phyloP scores from a whole-genome alignment of 2,797 vertebrate species.

The Nasua narica region DNA sequence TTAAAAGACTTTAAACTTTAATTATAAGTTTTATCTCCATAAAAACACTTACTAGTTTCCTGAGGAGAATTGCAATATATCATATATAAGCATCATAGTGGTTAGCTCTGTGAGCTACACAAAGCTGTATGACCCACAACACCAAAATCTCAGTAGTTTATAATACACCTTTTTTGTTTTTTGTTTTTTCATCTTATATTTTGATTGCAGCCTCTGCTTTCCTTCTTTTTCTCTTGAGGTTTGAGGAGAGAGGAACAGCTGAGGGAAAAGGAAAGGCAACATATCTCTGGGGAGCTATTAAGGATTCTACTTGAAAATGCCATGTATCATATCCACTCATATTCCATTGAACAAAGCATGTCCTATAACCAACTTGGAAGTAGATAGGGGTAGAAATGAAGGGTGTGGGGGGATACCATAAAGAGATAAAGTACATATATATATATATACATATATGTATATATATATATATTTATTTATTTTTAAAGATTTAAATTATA shows the following conservation, averaged over 20 bases:
- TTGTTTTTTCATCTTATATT: background rate
- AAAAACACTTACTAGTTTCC: background rate
- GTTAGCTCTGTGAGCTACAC: background rate
- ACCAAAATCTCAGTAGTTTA: background rate
- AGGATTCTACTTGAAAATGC: background rate
- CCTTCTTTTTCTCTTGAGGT: background rate
- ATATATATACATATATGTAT: background rate
- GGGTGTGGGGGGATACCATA: rapidly evolving
- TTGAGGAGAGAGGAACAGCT: background rate
- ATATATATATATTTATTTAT: background rate
- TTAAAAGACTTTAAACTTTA: background rate
- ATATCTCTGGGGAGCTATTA: background rate
- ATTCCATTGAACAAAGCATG: background rate
- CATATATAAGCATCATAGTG: background rate
- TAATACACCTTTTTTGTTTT: background rate
- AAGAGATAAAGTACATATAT: background rate
- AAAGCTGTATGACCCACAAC: background rate
- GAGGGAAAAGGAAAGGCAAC: background rate
- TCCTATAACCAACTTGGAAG: background rate
- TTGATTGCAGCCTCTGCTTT: background rate
- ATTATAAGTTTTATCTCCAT: background rate
- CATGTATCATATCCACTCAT: background rate
- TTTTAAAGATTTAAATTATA: background rate
- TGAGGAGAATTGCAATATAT: background rate
- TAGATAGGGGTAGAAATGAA: background rate